Evolutionary conservation across 2,888 invertebrate species (phyloP).

Genomic region (Drosophila putrida): DNA sequence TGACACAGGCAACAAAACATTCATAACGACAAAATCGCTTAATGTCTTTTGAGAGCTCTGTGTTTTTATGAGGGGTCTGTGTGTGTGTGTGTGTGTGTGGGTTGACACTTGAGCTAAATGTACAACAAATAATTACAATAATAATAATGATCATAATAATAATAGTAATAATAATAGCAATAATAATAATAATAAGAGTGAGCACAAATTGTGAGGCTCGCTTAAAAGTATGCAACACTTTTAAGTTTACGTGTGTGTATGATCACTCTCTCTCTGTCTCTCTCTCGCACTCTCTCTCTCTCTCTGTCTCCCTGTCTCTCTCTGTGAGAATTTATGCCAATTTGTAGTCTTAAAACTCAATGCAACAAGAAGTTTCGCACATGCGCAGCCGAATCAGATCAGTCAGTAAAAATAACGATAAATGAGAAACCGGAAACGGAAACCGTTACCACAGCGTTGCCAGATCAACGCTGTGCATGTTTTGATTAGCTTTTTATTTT

Average conservation of each 20-base stretch:
- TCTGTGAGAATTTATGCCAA: slow-evolving; percentile 34
- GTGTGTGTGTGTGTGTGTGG: neutral
- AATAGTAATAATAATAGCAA: slow-evolving; percentile 16
- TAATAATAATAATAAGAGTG: slow-evolving; percentile 22
- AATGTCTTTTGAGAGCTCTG: slow-evolving; percentile 60
- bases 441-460: slow-evolving; percentile 20
- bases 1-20: slow-evolving; percentile 32
- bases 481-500: neutral
- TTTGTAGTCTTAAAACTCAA: slow-evolving; percentile 79
- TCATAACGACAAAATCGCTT: slow-evolving; percentile 73
- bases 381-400: slow-evolving; percentile 75
- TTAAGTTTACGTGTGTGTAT: slow-evolving; percentile 12
- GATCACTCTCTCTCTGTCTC: slow-evolving; percentile 9
- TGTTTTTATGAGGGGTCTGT: neutral
- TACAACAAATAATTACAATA: slow-evolving; percentile 82
- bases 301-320: slow-evolving; percentile 9
- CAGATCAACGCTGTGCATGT: slow-evolving; percentile 23
- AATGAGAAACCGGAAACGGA: slow-evolving; percentile 6
- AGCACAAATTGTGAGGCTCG: neutral
- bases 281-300: neutral
- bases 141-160: slow-evolving; percentile 29
- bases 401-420: slow-evolving; percentile 24
- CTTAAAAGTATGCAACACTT: slow-evolving; percentile 6
- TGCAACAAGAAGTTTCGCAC: slow-evolving; percentile 84
- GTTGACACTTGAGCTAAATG: slow-evolving; percentile 65